Percentiles rank a stretch among this genome's conserved stretches.
Evolutionary conservation across 23 tunicate genomes (phyloP).

Genomic region (Trididemnum miniatum): DNA sequence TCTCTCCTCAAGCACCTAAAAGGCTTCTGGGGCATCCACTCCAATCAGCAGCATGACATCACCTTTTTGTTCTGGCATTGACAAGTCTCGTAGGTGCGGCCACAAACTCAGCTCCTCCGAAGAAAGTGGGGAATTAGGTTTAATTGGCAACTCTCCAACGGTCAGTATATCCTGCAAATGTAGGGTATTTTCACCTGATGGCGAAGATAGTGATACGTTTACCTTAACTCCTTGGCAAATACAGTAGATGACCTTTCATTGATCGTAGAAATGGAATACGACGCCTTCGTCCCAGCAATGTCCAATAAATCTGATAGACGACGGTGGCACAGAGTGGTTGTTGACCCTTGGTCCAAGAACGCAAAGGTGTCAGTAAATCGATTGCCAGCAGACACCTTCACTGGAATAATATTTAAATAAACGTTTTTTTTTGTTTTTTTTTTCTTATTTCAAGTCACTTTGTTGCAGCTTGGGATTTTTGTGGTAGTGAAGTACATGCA

Average conservation of each 20-base stretch:
- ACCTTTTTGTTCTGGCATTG: background rate
- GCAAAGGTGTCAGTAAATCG: background rate
- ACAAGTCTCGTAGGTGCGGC: background rate
- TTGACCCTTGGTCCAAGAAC: slow-evolving; percentile 33
- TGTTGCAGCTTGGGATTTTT: no score
- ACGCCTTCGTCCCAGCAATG: background rate
- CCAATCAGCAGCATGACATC: background rate
- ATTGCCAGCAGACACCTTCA: background rate
- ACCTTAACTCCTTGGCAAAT: no score
- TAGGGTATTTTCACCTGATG: background rate
- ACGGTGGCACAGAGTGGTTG: slow-evolving; percentile 7
- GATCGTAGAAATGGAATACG: background rate
- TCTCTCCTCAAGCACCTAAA: background rate
- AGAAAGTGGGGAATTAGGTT: background rate
- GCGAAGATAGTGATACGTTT: no score
- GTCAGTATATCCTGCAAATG: background rate
- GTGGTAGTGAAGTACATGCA: no score
- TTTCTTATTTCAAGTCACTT: no score
- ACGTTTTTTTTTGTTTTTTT: no score
- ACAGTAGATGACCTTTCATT: background rate
- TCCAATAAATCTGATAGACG: background rate
- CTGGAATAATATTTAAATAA: slow-evolving; percentile 38
- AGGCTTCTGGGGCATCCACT: background rate
- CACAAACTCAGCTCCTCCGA: no score
- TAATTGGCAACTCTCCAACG: background rate